These are phyloP conservation scores for Teleogryllus occipitalis DNA, from an alignment of 1,140 invertebrate species.

Conservation along the genomic window DNA sequence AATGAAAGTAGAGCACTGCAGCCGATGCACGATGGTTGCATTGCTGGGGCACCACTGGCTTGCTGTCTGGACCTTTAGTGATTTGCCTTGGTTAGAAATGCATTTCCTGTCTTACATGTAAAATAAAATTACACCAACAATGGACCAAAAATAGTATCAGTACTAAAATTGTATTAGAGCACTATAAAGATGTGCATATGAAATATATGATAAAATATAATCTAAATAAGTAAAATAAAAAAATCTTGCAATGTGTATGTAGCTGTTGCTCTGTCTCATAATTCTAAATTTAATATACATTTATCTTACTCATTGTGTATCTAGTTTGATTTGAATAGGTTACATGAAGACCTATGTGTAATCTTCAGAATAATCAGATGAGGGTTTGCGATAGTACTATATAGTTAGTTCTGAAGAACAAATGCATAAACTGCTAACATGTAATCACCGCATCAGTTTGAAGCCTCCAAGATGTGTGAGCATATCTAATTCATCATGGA, in stretches of 20 bases:
- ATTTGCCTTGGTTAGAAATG: not conserved
- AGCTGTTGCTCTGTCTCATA: not conserved
- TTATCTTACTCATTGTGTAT: not conserved
- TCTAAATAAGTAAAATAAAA: not conserved
- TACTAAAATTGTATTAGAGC: not conserved
- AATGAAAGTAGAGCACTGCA: not conserved
- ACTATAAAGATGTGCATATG: not conserved
- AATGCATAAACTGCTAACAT: not conserved
- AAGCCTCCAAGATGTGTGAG: not conserved
- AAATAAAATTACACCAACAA: constrained; percentile 6
- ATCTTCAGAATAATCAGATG: not conserved
- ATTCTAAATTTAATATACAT: constrained; percentile 1
- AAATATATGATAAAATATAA: not conserved
- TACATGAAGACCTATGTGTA: not conserved
- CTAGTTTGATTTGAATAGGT: constrained; percentile 1
- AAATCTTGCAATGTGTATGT: constrained; percentile 5
- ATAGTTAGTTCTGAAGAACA: not conserved
- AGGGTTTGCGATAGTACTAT: not conserved
- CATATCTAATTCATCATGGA: not conserved
- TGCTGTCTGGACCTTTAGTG: not conserved
- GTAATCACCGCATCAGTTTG: not conserved
- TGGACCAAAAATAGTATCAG: not conserved
- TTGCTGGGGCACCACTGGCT: not conserved
- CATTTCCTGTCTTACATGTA: not conserved
- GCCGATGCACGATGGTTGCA: not conserved